Conservation (phyloP, 2,888 invertebrate species). For the Disparrhopalites patrizii region DNA sequence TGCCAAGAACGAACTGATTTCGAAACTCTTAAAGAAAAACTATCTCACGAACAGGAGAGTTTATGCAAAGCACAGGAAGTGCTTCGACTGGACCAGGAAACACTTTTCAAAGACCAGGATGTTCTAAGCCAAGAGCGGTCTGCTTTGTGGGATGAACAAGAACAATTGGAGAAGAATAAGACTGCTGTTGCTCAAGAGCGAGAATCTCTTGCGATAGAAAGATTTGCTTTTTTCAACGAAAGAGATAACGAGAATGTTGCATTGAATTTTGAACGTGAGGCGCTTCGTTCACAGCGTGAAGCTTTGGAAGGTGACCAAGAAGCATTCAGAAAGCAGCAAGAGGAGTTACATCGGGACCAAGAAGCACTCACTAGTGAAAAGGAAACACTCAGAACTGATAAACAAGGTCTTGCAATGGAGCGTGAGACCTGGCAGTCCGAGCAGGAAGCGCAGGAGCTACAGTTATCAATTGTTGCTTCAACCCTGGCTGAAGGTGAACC, state of each 20-base stretch:
- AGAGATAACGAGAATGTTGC: background rate
- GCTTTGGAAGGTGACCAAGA: background rate
- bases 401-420: background rate
- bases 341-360: background rate
- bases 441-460: background rate
- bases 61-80: background rate
- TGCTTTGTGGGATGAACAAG: background rate
- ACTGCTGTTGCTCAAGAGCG: no score
- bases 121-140: background rate
- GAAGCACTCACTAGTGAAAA: background rate
- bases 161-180: no score
- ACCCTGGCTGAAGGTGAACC: no score
- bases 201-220: no score
- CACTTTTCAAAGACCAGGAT: background rate
- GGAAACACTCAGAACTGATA: constrained; percentile 2
- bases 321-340: background rate
- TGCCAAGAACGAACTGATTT: background rate
- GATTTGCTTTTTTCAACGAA: background rate
- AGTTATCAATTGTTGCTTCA: no score
- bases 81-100: background rate
- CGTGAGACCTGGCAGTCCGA: background rate
- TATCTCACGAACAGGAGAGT: constrained; percentile 2
- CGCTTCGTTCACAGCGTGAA: background rate
- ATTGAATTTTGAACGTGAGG: background rate
- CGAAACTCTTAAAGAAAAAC: background rate